Conservation (phyloP, 2,113 vertebrate genomes). For the Cromileptes altivelis region DNA sequence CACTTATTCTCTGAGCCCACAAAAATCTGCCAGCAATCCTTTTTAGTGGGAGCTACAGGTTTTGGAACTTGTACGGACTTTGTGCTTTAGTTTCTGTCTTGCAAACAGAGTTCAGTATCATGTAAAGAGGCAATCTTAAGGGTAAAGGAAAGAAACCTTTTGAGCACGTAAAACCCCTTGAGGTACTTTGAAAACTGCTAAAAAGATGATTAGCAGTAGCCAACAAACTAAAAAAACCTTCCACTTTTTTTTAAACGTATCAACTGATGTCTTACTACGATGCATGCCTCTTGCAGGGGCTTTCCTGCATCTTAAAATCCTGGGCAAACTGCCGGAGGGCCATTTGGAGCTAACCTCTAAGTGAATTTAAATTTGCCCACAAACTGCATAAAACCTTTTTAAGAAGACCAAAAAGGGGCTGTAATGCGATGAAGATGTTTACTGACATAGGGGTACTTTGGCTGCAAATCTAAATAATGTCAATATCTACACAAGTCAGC, state of each 20-base stretch:
- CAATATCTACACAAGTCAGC: neutral
- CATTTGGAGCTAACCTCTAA: constrained; percentile 16
- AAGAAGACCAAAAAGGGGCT: constrained; percentile 7
- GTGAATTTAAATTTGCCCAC: constrained; percentile 25
- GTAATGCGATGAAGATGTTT: constrained; percentile 26
- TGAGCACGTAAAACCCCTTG: neutral
- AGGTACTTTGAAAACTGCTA: neutral
- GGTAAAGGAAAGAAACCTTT: neutral
- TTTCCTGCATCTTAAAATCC: constrained; percentile 1
- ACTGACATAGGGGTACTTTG: neutral
- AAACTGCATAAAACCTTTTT: constrained; percentile 28
- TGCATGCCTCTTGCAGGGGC: neutral
- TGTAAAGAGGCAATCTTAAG: neutral
- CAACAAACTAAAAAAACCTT: neutral
- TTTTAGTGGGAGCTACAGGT: neutral
- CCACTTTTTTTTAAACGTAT: neutral
- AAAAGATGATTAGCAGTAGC: neutral
- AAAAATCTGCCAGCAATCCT: neutral
- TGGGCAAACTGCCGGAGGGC: constrained; percentile 18
- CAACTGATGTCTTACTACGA: neutral
- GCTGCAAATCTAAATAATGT: constrained; percentile 8
- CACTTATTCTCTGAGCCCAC: constrained; percentile 2
- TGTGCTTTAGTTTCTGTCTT: neutral
- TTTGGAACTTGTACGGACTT: neutral
- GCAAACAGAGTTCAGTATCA: neutral